Base-by-base conservation (phyloP, 37 sponge, comb jelly and placozoan genomes). In the Mnemiopsis leidyi region DNA sequence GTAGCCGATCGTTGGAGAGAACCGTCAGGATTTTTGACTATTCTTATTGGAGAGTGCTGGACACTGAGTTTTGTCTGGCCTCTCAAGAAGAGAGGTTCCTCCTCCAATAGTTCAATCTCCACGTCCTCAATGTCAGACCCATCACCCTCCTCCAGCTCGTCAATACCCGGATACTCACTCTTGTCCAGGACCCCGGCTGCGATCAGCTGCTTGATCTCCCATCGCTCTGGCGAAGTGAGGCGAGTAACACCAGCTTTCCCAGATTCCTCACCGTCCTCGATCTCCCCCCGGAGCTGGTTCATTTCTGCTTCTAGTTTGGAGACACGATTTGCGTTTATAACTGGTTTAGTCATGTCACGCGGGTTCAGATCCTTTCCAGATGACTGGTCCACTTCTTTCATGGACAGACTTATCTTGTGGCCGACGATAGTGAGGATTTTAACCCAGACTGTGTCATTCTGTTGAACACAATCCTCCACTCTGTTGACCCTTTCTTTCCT, bases 11-110 rank as follows among this genome's bases (percentile, higher is more conserved):
- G 93, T 94, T 98, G 99, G 16, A 98, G 94, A 32, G 97, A 97
- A 9, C 99, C 99, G 92, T 98, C 99, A 38, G 99, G 99, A 69
- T 98, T 98, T 96, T 96, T 98, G 38, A 98, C 95, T 25, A 98
- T 98, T 94, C 95, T 97, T 9, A 98, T 96, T 18, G 99, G 99
- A 26, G 95, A 95, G 73, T 94, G 94, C 29, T 93, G 93, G n/a
- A 96, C 73, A 9, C 95, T 96, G 25, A 95, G 69, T 69, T 95
- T 95, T 38, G 99, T 98, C 69, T 98, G 99, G 29, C 99, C 97
- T 9, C 94, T 38, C 29, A 97, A 94, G 92, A 98, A 98, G 5
- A 93, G 88, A 0, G 97, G 99, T 68, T 98, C 99, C 96, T 96
- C 90, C 90, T 85, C 90, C 13, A 61, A 39, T 13, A 85, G 90